Conservation (phyloP, 2,113 vertebrate species). For the Syrmaticus mikado region DNA sequence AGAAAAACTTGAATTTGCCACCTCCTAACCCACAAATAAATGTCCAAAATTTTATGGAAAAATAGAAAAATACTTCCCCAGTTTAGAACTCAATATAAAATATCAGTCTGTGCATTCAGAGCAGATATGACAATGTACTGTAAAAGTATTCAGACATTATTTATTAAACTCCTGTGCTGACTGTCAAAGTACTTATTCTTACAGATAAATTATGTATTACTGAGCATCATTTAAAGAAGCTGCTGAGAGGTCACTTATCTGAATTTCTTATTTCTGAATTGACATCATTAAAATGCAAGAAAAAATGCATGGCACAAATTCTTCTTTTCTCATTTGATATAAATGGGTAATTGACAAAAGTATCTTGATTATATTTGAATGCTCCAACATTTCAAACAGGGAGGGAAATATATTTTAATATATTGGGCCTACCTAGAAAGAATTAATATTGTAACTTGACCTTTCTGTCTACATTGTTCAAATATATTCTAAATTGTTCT, state of each 20-base stretch:
- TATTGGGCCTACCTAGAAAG: not conserved
- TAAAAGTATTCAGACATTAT: not conserved
- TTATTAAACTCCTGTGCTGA: not conserved
- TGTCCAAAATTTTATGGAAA: not conserved
- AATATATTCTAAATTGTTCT: constrained; percentile 59
- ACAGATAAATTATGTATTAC: constrained; percentile 35
- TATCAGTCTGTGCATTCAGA: not conserved
- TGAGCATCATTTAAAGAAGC: not conserved
- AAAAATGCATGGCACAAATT: not conserved
- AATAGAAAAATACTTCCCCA: not conserved
- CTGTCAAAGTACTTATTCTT: not conserved
- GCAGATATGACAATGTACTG: not conserved
- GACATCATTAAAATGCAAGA: not conserved
- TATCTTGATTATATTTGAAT: constrained; percentile 15
- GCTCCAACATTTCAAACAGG: not conserved
- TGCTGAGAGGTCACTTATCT: not conserved
- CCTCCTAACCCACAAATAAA: not conserved
- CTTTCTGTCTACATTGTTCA: constrained; percentile 51
- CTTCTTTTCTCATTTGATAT: not conserved
- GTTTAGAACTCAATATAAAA: not conserved
- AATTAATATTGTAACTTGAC: constrained; percentile 42
- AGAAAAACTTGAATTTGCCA: not conserved
- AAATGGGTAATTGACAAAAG: not conserved
- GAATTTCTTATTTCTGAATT: constrained; percentile 24
- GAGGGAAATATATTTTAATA: constrained; percentile 18